Evolutionary conservation across 1,140 invertebrate species (phyloP).

Genomic region (Trinorchestia longiramus): DNA sequence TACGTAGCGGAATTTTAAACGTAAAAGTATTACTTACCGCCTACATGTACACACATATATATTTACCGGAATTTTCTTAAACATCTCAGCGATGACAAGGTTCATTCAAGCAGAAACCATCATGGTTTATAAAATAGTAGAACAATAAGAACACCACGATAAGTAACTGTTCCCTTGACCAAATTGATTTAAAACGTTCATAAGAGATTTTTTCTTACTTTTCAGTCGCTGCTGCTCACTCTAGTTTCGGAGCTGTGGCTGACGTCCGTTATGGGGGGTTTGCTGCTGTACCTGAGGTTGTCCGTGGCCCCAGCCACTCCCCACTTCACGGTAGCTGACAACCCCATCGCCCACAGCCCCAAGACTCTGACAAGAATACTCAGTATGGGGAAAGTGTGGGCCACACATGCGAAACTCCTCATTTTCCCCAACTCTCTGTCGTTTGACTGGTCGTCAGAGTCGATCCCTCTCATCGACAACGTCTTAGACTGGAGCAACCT

Average conservation of each 20-base stretch:
- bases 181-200: not conserved
- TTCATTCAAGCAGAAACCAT: not conserved
- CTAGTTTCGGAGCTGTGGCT: conserved; percentile 72
- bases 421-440: conserved; percentile 85
- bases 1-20: too few species aligned
- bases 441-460: conserved; percentile 97
- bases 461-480: conserved; percentile 77
- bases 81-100: not conserved
- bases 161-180: not conserved
- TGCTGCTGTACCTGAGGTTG: conserved; percentile 76
- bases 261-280: conserved; percentile 73
- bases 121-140: not conserved
- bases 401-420: conserved; percentile 86
- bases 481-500: conserved; percentile 76
- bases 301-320: conserved; percentile 72
- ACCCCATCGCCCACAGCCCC: conserved; percentile 71
- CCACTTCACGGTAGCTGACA: conserved; percentile 70
- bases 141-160: not conserved
- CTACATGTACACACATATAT: too few species aligned
- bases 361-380: conserved; percentile 72
- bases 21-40: too few species aligned
- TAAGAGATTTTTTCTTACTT: not conserved
- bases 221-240: conserved; percentile 58
- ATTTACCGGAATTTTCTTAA: not conserved
- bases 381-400: conserved; percentile 89